Base-by-base conservation (phyloP, 2,888 invertebrate species). In the Eucera pruinosa region DNA sequence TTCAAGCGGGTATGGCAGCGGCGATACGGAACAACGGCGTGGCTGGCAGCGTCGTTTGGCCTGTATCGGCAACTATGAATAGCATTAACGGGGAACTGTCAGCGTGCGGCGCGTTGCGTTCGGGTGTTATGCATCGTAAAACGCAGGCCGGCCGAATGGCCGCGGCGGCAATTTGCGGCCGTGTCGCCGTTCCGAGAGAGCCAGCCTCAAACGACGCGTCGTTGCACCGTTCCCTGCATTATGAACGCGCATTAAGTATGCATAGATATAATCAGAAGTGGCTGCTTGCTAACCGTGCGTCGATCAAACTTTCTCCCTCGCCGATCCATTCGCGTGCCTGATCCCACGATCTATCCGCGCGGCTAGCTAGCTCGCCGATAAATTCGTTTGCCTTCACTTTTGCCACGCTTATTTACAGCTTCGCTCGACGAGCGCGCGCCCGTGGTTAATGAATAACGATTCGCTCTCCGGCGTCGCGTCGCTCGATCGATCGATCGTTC, bases 371-470 rank as follows among this genome's bases (percentile, higher is more conserved):
- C n/a, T n/a, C n/a, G 3, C 23, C n/a, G 15, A 50, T 62, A 61
- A 61, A 61, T 61, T 47, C 30, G 68, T 68, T 60, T 47, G 23
- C 36, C 18, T 43, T 11, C 65, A 11, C 36, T 52, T 33, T 33
- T 7, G 13, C 25, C 20, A 9, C 52, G 45, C 54, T 72, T 33
- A 52, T 68, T 45, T 45, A 15, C 36, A 11, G 25, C 36, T 20
- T 27, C 25, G 36, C 33, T 79, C 76, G 79, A 58, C 69, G 66
- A n/a, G n/a, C n/a, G n/a, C n/a, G n/a, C n/a, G n/a, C n/a, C n/a
- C n/a, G n/a, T n/a, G n/a, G n/a, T n/a, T n/a, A n/a, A n/a, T n/a
- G 89, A 81, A 87, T 89, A 89, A 89, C 81, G 87, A 89, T 87
- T 86, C 86, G 90, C 89, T 89, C 90, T 90, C 80, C 33, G n/a